phyloP scores from a whole-genome alignment of 2,888 invertebrate species.

The Meiosimyza decipiens region DNA sequence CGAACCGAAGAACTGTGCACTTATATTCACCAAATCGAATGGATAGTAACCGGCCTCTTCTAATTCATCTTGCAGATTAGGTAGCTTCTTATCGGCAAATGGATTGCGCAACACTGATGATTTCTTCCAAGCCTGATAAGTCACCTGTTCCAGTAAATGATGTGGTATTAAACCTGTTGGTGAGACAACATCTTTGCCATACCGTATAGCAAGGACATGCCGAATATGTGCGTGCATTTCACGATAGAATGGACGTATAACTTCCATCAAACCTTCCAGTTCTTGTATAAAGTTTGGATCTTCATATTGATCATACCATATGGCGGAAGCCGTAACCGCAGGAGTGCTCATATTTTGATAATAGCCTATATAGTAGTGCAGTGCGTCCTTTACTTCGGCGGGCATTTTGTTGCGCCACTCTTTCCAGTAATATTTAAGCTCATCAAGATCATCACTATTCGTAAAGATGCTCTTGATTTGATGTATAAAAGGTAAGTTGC shows the following conservation, averaged over 20 bases:
- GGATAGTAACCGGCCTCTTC: slow-evolving; percentile 45
- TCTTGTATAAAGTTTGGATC: slow-evolving; percentile 48
- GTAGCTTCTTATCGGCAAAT: slow-evolving; percentile 49
- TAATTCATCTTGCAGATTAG: slow-evolving; percentile 73
- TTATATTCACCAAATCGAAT: slow-evolving; percentile 52
- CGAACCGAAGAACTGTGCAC: slow-evolving; percentile 48
- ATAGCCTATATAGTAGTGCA: slow-evolving; percentile 47
- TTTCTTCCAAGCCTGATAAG: slow-evolving; percentile 79
- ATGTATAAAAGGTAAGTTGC: slow-evolving; percentile 51
- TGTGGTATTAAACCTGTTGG: slow-evolving; percentile 78
- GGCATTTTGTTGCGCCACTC: slow-evolving; percentile 53
- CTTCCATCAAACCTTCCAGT: slow-evolving; percentile 61
- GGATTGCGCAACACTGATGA: slow-evolving; percentile 51
- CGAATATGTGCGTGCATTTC: slow-evolving; percentile 84
- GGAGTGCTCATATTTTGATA: slow-evolving; percentile 49
- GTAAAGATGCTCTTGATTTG: slow-evolving; percentile 52
- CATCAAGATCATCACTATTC: slow-evolving; percentile 50
- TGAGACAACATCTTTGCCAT: slow-evolving; percentile 74
- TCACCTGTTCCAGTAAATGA: slow-evolving; percentile 81
- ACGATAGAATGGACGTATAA: slow-evolving; percentile 80
- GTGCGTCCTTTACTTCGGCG: slow-evolving; percentile 44
- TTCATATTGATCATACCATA: slow-evolving; percentile 53
- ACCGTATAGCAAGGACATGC: slow-evolving; percentile 73
- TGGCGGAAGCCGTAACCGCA: slow-evolving; percentile 42
- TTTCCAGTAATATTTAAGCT: slow-evolving; percentile 51